Conservation (phyloP, 2,888 invertebrate species). For the Polyommatus icarus region DNA sequence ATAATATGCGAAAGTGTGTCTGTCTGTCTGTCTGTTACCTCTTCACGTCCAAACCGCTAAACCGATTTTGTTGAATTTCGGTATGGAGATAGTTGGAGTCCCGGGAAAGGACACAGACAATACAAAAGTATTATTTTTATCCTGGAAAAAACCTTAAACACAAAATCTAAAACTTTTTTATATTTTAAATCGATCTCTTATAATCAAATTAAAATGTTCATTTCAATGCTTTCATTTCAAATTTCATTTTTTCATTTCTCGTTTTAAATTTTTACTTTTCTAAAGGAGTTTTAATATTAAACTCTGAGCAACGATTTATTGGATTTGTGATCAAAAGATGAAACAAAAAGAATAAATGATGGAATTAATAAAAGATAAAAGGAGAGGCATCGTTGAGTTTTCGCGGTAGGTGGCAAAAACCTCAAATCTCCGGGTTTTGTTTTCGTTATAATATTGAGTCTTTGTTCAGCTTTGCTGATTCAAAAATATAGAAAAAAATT, state of each 20-base stretch:
- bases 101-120: no score
- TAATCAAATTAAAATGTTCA: neutral
- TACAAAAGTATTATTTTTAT: no score
- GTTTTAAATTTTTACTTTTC: neutral
- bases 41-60: no score
- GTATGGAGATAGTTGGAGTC: no score
- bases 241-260: no score
- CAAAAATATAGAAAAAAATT: neutral
- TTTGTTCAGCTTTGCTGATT: neutral
- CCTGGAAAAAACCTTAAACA: neutral
- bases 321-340: conserved; percentile 1
- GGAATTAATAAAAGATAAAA: neutral
- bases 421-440: neutral
- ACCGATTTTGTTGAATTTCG: no score
- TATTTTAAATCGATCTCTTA: neutral
- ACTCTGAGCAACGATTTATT: neutral
- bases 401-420: neutral
- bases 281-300: neutral
- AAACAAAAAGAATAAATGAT: neutral
- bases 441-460: neutral
- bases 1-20: no score
- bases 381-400: neutral
- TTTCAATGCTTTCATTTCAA: neutral
- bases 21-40: no score
- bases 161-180: neutral